Evolutionary conservation across 2,888 invertebrate genomes (phyloP).

Genomic region (Lasioglossum villosulum): DNA sequence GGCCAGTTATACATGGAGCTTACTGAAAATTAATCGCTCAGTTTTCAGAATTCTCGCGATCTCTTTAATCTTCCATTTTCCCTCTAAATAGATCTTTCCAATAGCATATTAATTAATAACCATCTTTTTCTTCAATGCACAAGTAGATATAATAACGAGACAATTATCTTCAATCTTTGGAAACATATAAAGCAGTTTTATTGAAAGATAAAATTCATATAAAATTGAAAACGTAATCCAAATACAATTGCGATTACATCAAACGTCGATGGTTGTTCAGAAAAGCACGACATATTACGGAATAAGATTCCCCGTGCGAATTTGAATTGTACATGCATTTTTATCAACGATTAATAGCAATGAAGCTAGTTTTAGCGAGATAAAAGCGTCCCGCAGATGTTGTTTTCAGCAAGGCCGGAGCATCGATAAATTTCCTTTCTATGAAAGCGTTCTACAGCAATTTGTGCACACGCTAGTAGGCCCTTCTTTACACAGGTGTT

Average conservation of each 20-base stretch:
- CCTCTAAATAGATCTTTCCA: neutral
- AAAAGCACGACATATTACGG: neutral
- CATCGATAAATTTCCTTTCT: slow-evolving; percentile 45
- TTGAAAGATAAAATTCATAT: neutral
- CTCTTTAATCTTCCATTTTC: slow-evolving; percentile 20
- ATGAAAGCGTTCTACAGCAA: slow-evolving; percentile 63
- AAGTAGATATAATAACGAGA: neutral
- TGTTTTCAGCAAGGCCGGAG: slow-evolving; percentile 37
- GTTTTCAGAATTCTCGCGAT: slow-evolving; percentile 63
- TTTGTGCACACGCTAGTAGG: slow-evolving; percentile 69
- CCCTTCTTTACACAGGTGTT: slow-evolving; percentile 75
- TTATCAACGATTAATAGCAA: neutral
- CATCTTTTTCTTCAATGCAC: neutral
- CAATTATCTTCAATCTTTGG: neutral
- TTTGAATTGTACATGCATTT: neutral
- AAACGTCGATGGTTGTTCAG: neutral
- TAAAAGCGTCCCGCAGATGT: slow-evolving; percentile 28
- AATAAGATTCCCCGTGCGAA: neutral
- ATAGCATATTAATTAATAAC: neutral
- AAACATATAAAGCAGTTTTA: neutral
- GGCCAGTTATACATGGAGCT: slow-evolving; percentile 65
- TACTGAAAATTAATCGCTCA: slow-evolving; percentile 74
- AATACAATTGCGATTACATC: neutral
- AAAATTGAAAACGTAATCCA: neutral
- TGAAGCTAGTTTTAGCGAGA: slow-evolving; percentile 17